Conservation (phyloP, 2,797 vertebrate species). For the Hydrolagus colliei region DNA sequence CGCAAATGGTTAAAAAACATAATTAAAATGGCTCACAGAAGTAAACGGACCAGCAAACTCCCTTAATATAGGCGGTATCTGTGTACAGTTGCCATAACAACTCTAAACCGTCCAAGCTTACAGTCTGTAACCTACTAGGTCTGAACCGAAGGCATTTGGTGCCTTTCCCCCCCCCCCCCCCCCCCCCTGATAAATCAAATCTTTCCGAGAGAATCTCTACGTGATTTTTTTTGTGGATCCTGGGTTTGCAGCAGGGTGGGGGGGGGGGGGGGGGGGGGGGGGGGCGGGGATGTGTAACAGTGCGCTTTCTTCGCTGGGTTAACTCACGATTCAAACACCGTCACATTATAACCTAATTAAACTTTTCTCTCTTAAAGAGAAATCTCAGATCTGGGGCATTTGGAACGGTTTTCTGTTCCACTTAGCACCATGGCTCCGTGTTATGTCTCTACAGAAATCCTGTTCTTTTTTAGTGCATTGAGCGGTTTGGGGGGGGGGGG, state of each 20-base stretch:
- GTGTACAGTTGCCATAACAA: constrained; percentile 57
- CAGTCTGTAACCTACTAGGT: constrained; percentile 37
- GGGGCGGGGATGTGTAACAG: too few species aligned
- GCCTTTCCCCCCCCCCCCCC: constrained; percentile 30
- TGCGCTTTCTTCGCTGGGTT: background rate
- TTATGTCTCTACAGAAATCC: constrained; percentile 37
- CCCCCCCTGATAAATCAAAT: constrained; percentile 40
- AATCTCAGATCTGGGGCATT: background rate
- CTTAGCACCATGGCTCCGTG: constrained; percentile 32
- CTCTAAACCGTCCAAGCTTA: constrained; percentile 39
- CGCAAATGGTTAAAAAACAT: constrained; percentile 42
- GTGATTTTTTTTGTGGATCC: background rate
- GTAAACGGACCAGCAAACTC: constrained; percentile 51
- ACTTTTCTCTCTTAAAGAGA: background rate
- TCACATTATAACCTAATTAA: constrained; percentile 29
- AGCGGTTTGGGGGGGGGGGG: background rate
- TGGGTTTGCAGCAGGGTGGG: constrained; percentile 3
- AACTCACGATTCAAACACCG: background rate
- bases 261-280: background rate
- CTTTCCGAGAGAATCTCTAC: constrained; percentile 37
- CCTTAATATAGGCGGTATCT: constrained; percentile 39
- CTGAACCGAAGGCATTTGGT: constrained; percentile 44
- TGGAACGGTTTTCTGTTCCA: constrained; percentile 21
- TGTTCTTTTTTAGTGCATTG: constrained; percentile 34
- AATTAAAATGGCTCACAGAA: constrained; percentile 53